Evolutionary conservation across 2,888 invertebrate species (phyloP), one percentile per base, ranked within the genome.

Genomic region (Anaspis maculata): DNA sequence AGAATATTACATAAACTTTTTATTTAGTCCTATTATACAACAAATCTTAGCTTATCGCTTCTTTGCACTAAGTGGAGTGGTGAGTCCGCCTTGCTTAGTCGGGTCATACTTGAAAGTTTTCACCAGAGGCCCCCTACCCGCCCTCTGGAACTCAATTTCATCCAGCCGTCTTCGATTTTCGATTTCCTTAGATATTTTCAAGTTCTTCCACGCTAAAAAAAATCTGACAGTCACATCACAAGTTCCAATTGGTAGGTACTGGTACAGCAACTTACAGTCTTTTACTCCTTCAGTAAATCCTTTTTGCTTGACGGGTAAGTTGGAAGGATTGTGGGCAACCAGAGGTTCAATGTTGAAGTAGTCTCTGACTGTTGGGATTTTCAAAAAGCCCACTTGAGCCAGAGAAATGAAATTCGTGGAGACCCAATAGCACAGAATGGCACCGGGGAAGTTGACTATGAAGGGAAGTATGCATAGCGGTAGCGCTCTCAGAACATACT

Each of bases 91-190:
- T 30, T 64, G 58, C 52, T 79, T 79, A 29, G 80, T 80, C 2
- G 94, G 92, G 64, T 94, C 84, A 59, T 76, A 80, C 62, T 85
- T 80, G 57, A 77, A 95, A 0, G 95, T 95, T 66, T 89, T 92
- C 21, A 80, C 75, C 25, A 94, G 56, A 0, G 95, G 87, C 0
- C 88, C 91, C 57, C 78, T 79, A 7, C 92, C 95, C 1, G 92
- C 90, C 60, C 74, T 76, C 37, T 79, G 77, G 56, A 94, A 94
- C 32, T 80, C 76, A 44, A 84, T 69, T 50, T 81, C 79, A 61
- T 94, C 91, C 42, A 83, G 62, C 39, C 79, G 68, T 50, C 78
- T 74, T 34, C 91, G 71, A 22, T 89, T 84, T 41, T 83, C 79
- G 32, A 94, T 64, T 57, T 87, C 82, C 56, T 72, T 76, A 0